phyloP scores from a whole-genome alignment of 2,888 invertebrate genomes.

The Heteropelma amictum region DNA sequence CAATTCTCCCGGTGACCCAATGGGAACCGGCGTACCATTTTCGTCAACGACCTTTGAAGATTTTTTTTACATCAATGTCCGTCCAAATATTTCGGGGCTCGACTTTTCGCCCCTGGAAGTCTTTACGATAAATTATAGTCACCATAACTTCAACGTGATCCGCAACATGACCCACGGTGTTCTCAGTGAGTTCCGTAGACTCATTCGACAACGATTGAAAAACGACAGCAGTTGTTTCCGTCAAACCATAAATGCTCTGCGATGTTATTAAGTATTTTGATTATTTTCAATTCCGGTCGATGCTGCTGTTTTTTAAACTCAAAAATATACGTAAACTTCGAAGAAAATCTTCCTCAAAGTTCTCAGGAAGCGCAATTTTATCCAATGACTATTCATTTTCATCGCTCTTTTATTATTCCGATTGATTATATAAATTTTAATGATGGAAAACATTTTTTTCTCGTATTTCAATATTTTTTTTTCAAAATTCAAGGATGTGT shows the following conservation, averaged over 20 bases:
- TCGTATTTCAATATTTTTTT: no score
- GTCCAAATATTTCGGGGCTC: background rate
- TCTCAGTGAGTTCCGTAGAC: constrained; percentile 74
- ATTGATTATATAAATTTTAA: no score
- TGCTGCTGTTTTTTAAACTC: background rate
- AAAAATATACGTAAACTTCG: no score
- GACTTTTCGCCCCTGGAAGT: no score
- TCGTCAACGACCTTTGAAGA: constrained; percentile 82
- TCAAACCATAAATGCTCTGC: constrained; percentile 82
- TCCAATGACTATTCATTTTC: no score
- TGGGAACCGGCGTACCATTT: constrained; percentile 83
- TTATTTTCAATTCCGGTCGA: background rate
- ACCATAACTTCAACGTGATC: constrained; percentile 83
- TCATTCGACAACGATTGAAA: constrained; percentile 81
- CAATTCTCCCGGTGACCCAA: constrained; percentile 87
- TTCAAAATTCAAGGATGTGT: background rate
- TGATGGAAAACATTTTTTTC: no score
- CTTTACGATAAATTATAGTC: constrained; percentile 3
- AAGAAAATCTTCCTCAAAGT: no score
- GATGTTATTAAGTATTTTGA: constrained; percentile 18
- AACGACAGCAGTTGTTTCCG: constrained; percentile 80
- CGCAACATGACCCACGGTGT: constrained; percentile 80
- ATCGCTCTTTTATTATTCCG: no score
- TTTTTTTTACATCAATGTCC: background rate
- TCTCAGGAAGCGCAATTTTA: no score